These are phyloP conservation scores for Ceratina calcarata DNA, from an alignment of 1,140 invertebrate genomes.

Conservation along the genomic window DNA sequence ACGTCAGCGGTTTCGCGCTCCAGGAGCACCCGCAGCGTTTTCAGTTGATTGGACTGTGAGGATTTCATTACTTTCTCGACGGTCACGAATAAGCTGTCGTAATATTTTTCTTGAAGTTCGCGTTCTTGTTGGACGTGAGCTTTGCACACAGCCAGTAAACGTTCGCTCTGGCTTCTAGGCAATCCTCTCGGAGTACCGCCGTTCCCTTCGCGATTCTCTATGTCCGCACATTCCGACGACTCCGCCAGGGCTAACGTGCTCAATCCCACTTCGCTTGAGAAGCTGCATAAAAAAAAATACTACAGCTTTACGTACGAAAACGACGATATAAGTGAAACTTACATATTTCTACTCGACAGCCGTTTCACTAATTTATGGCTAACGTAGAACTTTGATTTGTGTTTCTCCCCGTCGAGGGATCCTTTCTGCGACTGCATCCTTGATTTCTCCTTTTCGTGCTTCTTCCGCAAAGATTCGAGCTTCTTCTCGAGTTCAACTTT, in stretches of 20 bases:
- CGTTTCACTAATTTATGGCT: conserved; percentile 88
- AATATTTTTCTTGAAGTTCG: conserved; percentile 91
- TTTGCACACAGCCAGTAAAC: conserved; percentile 83
- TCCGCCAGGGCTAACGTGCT: conserved; percentile 66
- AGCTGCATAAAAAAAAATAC: conserved; percentile 67
- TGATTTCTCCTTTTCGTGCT: conserved; percentile 90
- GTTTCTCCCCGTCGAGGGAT: conserved; percentile 82
- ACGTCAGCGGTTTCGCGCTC: conserved; percentile 91
- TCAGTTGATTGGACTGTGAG: conserved; percentile 90
- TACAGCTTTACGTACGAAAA: not conserved
- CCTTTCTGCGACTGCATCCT: conserved; percentile 83
- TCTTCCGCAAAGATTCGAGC: conserved; percentile 90
- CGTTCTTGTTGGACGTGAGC: conserved; percentile 89
- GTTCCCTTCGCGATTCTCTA: conserved; percentile 76
- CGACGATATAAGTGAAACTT: conserved; percentile 74
- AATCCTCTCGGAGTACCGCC: conserved; percentile 78
- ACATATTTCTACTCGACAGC: conserved; percentile 91
- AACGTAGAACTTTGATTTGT: conserved; percentile 86
- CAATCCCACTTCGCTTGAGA: conserved; percentile 69
- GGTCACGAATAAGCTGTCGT: conserved; percentile 87
- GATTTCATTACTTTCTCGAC: conserved; percentile 89
- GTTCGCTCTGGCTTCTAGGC: conserved; percentile 85
- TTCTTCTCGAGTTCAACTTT: conserved; percentile 92
- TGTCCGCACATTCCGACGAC: conserved; percentile 74
- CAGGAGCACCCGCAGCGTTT: conserved; percentile 83